Evolutionary conservation across 1,140 invertebrate genomes (phyloP).

Genomic region (Colletes gigas): DNA sequence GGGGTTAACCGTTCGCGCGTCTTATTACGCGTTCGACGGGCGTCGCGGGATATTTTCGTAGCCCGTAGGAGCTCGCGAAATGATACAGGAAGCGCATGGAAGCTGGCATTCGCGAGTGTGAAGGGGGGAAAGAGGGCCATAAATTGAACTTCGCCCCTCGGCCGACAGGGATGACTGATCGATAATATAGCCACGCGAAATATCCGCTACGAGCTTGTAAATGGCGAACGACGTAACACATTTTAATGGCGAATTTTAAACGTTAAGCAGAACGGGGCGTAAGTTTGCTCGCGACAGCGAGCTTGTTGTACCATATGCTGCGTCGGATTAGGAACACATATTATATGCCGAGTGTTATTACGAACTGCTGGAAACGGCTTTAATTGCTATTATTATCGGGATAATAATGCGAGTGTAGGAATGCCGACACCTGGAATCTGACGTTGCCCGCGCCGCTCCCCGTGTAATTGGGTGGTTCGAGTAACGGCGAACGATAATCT

Average conservation of each 20-base stretch:
- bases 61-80: not conserved
- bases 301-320: conserved; percentile 64
- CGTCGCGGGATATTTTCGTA: conserved; percentile 12
- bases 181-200: conserved; percentile 40
- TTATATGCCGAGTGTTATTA: conserved; percentile 60
- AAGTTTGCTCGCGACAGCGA: conserved; percentile 17
- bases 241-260: conserved; percentile 43
- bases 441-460: conserved; percentile 36
- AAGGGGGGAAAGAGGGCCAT: not conserved
- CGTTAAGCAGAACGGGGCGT: conserved; percentile 32
- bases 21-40: conserved; percentile 3
- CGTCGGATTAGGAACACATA: conserved; percentile 61
- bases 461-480: conserved; percentile 23
- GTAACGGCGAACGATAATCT: conserved; percentile 39
- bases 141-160: conserved; percentile 34
- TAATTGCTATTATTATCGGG: conserved; percentile 64
- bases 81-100: conserved; percentile 15
- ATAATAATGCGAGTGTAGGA: conserved; percentile 55
- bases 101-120: not conserved
- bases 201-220: conserved; percentile 28
- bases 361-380: conserved; percentile 52
- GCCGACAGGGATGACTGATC: conserved; percentile 41
- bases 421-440: conserved; percentile 56
- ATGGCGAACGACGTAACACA: conserved; percentile 34
- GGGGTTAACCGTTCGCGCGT: not conserved